Evolutionary conservation across 2,888 invertebrate genomes (phyloP).

Genomic region (Malthinus seriepunctatus): DNA sequence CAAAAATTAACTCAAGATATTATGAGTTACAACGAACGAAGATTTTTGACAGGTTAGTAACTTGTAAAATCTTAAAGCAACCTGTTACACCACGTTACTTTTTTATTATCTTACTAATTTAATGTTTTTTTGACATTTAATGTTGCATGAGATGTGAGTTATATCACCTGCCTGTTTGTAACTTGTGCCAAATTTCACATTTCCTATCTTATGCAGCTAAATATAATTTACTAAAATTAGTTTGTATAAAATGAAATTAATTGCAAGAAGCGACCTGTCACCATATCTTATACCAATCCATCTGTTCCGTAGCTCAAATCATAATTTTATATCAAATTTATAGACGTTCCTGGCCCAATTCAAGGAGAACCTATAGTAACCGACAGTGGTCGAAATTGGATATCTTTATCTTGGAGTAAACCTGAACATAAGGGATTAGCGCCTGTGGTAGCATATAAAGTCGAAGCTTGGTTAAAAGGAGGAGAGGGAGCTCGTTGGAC

Average conservation of each 20-base stretch:
- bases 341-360: constrained; percentile 82
- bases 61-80: too few relatives aligned
- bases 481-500: constrained; percentile 81
- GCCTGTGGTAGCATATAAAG: constrained; percentile 79
- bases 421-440: constrained; percentile 69
- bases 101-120: too few relatives aligned
- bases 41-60: constrained; percentile 47
- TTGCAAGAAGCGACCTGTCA: too few relatives aligned
- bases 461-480: constrained; percentile 80
- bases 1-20: constrained; percentile 44
- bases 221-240: not conserved
- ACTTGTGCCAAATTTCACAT: constrained; percentile 1
- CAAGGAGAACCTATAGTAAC: constrained; percentile 73
- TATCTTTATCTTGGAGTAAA: constrained; percentile 83
- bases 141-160: too few relatives aligned
- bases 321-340: not conserved
- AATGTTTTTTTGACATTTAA: too few relatives aligned
- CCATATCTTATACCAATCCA: too few relatives aligned
- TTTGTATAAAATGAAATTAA: too few relatives aligned
- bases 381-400: constrained; percentile 85
- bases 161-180: not conserved
- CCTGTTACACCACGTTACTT: not conserved
- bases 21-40: constrained; percentile 49
- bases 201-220: not conserved
- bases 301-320: too few relatives aligned